Percentiles rank a stretch among this genome's conserved stretches.
Evolutionary conservation across 2,797 vertebrate genomes (phyloP).

Genomic region (Hyperoplus lanceolatus): DNA sequence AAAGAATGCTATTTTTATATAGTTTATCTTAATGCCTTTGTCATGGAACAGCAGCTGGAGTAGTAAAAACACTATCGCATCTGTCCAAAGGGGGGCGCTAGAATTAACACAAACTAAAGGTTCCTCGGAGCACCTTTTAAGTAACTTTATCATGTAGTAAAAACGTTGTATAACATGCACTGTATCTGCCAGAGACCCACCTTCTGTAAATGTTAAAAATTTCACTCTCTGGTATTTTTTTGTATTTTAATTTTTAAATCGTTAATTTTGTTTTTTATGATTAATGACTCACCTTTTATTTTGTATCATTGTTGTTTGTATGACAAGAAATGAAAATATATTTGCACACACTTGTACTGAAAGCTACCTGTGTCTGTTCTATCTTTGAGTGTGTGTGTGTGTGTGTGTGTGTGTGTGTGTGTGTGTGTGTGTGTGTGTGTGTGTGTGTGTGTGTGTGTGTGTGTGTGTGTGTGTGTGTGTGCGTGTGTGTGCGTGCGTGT

Average conservation of each 20-base stretch:
- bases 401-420: background rate
- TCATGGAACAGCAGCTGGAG: too few relatives aligned
- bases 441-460: too few relatives aligned
- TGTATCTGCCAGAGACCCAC: slow-evolving; percentile 52
- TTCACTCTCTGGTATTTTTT: slow-evolving; percentile 33
- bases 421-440: too few relatives aligned
- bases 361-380: background rate
- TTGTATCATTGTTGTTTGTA: slow-evolving; percentile 57
- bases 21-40: too few relatives aligned
- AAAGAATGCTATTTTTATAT: too few relatives aligned
- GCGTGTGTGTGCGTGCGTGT: too few relatives aligned
- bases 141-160: slow-evolving; percentile 36
- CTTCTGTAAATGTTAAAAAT: slow-evolving; percentile 29
- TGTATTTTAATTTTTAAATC: slow-evolving; percentile 7
- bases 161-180: slow-evolving; percentile 58
- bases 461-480: too few relatives aligned
- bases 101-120: too few relatives aligned
- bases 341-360: slow-evolving; percentile 74
- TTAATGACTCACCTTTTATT: slow-evolving; percentile 59
- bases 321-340: slow-evolving; percentile 76
- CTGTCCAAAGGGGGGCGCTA: too few relatives aligned
- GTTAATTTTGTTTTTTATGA: slow-evolving; percentile 17
- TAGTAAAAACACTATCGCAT: too few relatives aligned
- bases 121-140: background rate
- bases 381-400: background rate